Percentiles rank a stretch among this genome's conserved stretches.
Conservation (phyloP, 2,888 invertebrate genomes). For the Nipponacmea schrenckii region DNA sequence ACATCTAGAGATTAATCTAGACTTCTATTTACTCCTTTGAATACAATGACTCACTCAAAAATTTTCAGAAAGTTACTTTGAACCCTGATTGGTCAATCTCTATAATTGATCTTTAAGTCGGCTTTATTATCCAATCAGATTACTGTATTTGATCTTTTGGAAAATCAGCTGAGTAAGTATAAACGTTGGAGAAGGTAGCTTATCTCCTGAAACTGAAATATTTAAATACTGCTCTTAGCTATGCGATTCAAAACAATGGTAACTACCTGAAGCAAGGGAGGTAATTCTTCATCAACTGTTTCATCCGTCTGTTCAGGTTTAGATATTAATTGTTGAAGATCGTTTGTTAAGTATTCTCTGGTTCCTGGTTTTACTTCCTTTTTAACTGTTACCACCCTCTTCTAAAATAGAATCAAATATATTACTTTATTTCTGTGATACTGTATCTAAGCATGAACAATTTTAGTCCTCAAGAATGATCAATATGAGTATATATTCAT, state of each 20-base stretch:
- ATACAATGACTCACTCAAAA: too few species aligned
- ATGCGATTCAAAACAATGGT: background rate
- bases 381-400: background rate
- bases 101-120: too few species aligned
- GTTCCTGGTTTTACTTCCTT: conserved; percentile 35
- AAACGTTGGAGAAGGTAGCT: too few species aligned
- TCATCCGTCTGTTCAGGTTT: conserved; percentile 38
- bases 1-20: too few species aligned
- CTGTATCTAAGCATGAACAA: background rate
- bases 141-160: too few species aligned
- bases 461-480: background rate
- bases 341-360: conserved; percentile 45
- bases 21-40: too few species aligned
- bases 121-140: too few species aligned
- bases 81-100: too few species aligned
- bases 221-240: background rate
- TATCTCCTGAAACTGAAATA: too few species aligned
- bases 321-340: conserved; percentile 49
- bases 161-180: too few species aligned
- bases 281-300: conserved; percentile 59
- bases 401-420: background rate
- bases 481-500: too few species aligned
- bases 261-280: conserved; percentile 60
- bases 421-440: background rate
- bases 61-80: too few species aligned